phyloP scores from a whole-genome alignment of 1,140 invertebrate genomes.

The Papilio aristodemus region DNA sequence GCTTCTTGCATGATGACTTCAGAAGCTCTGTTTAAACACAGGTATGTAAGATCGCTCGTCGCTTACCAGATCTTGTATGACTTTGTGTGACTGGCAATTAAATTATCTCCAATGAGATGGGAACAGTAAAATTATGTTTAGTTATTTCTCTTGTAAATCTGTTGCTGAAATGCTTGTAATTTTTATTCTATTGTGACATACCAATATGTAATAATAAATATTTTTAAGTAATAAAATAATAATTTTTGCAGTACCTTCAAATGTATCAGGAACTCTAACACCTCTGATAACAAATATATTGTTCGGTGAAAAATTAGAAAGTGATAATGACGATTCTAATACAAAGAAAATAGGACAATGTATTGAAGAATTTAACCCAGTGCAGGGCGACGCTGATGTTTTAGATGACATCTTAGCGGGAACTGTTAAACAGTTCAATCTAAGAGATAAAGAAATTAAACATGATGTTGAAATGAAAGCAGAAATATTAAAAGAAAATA shows the following conservation, averaged over 20 bases:
- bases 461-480: conserved; percentile 27
- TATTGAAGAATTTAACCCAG: conserved; percentile 40
- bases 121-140: too few relatives aligned
- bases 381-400: conserved; percentile 44
- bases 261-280: conserved; percentile 48
- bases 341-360: conserved; percentile 32
- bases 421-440: conserved; percentile 36
- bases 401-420: conserved; percentile 52
- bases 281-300: conserved; percentile 65
- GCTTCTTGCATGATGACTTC: not conserved
- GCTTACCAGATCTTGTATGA: too few relatives aligned
- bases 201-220: too few relatives aligned
- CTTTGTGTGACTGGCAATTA: too few relatives aligned
- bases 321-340: conserved; percentile 29
- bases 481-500: conserved; percentile 15
- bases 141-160: too few relatives aligned
- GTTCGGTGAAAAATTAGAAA: conserved; percentile 55
- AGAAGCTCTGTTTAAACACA: not conserved
- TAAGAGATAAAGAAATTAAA: conserved; percentile 18
- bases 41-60: not conserved
- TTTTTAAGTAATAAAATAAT: not conserved
- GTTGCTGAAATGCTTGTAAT: too few relatives aligned
- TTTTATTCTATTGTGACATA: too few relatives aligned
- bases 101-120: too few relatives aligned
- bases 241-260: conserved; percentile 45